Percentiles rank a stretch among this genome's conserved stretches.
Conservation (phyloP, 1,140 invertebrate species). For the Cephus cinctus region DNA sequence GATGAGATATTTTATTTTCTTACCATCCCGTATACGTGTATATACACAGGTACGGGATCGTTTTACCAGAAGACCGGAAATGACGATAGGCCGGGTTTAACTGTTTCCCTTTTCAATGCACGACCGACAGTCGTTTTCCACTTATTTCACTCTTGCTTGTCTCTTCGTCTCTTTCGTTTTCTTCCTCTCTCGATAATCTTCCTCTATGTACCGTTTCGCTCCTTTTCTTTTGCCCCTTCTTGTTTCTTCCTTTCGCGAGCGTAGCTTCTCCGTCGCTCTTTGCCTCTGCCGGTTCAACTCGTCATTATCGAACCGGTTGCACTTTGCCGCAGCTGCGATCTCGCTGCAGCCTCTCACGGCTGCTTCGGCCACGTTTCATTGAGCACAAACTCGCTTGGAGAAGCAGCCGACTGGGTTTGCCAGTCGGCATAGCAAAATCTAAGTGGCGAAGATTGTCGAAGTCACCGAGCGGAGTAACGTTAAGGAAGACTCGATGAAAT, state of each 20-base stretch:
- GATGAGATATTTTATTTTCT: constrained; percentile 20
- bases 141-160: neutral
- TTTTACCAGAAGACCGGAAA: constrained; percentile 23
- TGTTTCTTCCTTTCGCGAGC: constrained; percentile 10
- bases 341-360: constrained; percentile 32
- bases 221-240: too few relatives aligned
- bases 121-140: constrained; percentile 1
- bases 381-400: constrained; percentile 25
- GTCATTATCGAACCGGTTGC: constrained; percentile 43
- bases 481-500: constrained; percentile 20
- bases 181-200: too few relatives aligned
- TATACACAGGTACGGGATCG: neutral
- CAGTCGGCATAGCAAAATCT: too few relatives aligned
- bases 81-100: constrained; percentile 28
- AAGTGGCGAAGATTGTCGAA: too few relatives aligned
- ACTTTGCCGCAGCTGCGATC: constrained; percentile 29
- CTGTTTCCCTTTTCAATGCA: constrained; percentile 26
- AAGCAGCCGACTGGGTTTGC: too few relatives aligned
- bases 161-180: constrained; percentile 11
- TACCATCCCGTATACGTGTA: constrained; percentile 22
- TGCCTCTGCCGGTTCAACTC: constrained; percentile 29
- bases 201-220: too few relatives aligned
- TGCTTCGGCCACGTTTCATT: constrained; percentile 32
- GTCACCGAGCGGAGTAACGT: too few relatives aligned
- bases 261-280: constrained; percentile 14